Base-by-base conservation (phyloP, 2,797 vertebrate genomes). In the Artibeus jamaicensis region DNA sequence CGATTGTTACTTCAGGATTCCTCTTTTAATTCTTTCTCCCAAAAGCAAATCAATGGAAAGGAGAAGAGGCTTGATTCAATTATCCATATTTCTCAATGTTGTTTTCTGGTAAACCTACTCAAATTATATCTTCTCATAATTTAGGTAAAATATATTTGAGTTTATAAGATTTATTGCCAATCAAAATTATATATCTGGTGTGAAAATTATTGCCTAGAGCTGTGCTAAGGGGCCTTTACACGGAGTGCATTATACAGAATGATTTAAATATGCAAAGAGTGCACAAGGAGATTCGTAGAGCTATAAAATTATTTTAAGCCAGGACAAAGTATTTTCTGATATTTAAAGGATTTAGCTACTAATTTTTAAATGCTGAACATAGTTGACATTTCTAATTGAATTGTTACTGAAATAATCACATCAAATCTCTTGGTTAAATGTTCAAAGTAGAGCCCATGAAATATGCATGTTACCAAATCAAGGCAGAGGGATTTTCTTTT, bases 371-470 rank as follows among this genome's bases (percentile, higher is more conserved):
- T 97, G 84, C 62, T 95, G 76, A 97, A 85, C 93, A 97, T 71
- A 96, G 91, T 96, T 97, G 96, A 97, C 96, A 96, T 97, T 97
- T 98, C 48, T 89, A 97, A 96, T 97, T 97, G 86, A 96, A 97
- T 97, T 96, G 90, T 97, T 97, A 93, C 93, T 74, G 59, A 89
- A 94, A 89, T 97, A 97, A 97, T 97, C 95, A 91, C 73, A 91
- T 96, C 0, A 19, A 93, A 94, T 96, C 53, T 96, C 76, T 95
- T 97, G 79, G 89, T 96, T 96, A 96, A 95, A 97, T 96, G 86
- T 97, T 96, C 81, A 96, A 93, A 94, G 68, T 81, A 86, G 22
- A 95, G 18, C 5, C 67, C 44, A 94, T 97, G 91, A 97, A 97
- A 97, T 97, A 97, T 97, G 89, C 86, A 96, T 97, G 76, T 76